These are phyloP conservation scores for Chaetophractus vellerosus DNA, from an alignment of 2,797 vertebrate genomes.

Conservation along the genomic window DNA sequence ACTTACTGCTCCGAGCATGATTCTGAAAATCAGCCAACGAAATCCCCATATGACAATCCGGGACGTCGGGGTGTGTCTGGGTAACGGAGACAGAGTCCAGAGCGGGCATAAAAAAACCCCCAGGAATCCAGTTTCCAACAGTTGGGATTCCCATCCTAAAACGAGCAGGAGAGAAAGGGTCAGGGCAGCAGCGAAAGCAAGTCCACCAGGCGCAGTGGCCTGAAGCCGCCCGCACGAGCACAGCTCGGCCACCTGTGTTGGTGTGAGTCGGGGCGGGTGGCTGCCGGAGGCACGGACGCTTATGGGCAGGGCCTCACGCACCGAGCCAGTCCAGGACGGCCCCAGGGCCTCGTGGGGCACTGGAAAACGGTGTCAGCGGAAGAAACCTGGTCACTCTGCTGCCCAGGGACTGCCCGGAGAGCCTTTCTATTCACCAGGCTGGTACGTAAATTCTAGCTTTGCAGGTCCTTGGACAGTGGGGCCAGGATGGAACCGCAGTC, in stretches of 20 bases:
- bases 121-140: slow-evolving; percentile 97
- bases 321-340: too few relatives aligned
- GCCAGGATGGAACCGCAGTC: too few relatives aligned
- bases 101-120: slow-evolving; percentile 96
- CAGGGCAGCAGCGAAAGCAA: background rate
- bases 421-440: too few relatives aligned
- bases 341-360: too few relatives aligned
- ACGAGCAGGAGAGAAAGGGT: fast-evolving
- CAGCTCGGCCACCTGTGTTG: fast-evolving
- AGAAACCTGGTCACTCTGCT: too few relatives aligned
- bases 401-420: too few relatives aligned
- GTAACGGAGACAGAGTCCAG: slow-evolving; percentile 93
- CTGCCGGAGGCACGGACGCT: too few relatives aligned
- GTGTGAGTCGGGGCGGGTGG: background rate
- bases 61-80: slow-evolving; percentile 92
- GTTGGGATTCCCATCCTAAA: slow-evolving; percentile 98
- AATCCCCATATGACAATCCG: slow-evolving; percentile 94
- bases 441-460: too few relatives aligned
- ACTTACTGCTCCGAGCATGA: slow-evolving; percentile 99
- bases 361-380: too few relatives aligned
- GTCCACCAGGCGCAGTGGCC: background rate
- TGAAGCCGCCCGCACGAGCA: fast-evolving
- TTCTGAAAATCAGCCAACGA: slow-evolving; percentile 98
- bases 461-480: too few relatives aligned
- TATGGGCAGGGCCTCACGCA: too few relatives aligned